Evolutionary conservation across 1,140 invertebrate species (phyloP), one percentile per base, ranked within the genome.

Genomic region (Danaus melanippus): DNA sequence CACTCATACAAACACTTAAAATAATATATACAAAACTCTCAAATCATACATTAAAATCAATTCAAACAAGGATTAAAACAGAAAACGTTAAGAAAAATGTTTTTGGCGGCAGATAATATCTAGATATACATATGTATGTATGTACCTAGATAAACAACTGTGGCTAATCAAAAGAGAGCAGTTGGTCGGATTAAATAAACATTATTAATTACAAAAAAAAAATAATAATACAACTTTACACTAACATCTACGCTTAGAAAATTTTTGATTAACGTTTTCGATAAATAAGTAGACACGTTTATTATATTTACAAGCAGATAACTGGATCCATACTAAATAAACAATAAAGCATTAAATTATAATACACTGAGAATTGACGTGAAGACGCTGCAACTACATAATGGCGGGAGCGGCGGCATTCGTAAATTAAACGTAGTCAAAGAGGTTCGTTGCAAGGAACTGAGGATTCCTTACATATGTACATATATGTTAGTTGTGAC

Each of bases 301-400:
- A 78, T 74, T 80, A 83, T 86, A 86, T 86, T 83, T 86, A 86
- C 83, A 86, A 86, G 83, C 83, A 79, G 74, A 79, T 83, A 86
- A 83, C 81, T 76, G 67, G 73, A 83, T 78, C 70, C 69, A 74
- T 76, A 80, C 78, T 79, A 81, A 83, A 85, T 67, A 67, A 64
- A 66, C 56, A 79, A 69, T 85, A 77, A 86, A 86, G 83, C 83
- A 67, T 83, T 84, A 84, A 86, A 85, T 84, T 84, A 84, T 86
- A 86, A 84, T 81, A 86, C 83, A 84, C 83, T 86, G 83, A 86
- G 80, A 86, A 86, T 83, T 83, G 83, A 84, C 83, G 75, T 82
- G 83, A 81, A 81, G 79, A 80, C 76, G 73, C 76, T 77, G 71
- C 78, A 72, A 81, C 80, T 81, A 86, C 72, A 80, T 64, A 69